Base-by-base conservation (phyloP, 2,888 invertebrate species). In the Troides oblongomaculatus region DNA sequence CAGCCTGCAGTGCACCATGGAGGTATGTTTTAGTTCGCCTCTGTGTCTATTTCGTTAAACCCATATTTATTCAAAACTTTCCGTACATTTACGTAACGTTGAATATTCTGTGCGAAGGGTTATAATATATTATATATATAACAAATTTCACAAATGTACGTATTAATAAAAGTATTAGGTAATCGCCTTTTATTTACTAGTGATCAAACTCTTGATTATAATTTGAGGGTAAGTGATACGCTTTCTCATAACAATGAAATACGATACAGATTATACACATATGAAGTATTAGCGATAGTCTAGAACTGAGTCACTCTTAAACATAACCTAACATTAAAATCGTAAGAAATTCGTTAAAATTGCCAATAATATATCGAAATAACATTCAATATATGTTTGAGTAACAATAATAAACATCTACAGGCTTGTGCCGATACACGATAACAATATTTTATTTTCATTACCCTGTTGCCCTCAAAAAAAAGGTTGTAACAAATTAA, bases 51-150 rank as follows among this genome's bases (percentile, higher is more conserved):
- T 82, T 84, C 84, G 79, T 77, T 77, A 73, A 81, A 78, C 82
- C 82, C 79, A 79, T 81, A 84, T 84, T 80, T 80, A 78, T 75
- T 62, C 73, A 74, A 72, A 78, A 77, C 81, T 80, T 75, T 76
- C 74, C 78, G 74, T 74, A 75, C 78, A 79, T 81, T 78, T 77
- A 76, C 75, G n/a, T n/a, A 53, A 53, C 53, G 53, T n/a, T 18
- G 4, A n/a, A 53, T 18, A 1, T n/a, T 53, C n/a, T n/a, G 6
- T 18, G 8, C 8, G 12, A 43, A 12, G 5, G 30, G 30, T 8
- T 43, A 12, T 10, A 10, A 43, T 43, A 8, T 43, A 12, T 43
- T 43, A 12, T 43, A 43, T 43, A 43, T 43, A 7, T 43, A 43
- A 43, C 8, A 43, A 8, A 43, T 12, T 8, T 43, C 12, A 10